phyloP scores from a whole-genome alignment of 2,888 invertebrate species.

The Euspilapteryx auroguttella region DNA sequence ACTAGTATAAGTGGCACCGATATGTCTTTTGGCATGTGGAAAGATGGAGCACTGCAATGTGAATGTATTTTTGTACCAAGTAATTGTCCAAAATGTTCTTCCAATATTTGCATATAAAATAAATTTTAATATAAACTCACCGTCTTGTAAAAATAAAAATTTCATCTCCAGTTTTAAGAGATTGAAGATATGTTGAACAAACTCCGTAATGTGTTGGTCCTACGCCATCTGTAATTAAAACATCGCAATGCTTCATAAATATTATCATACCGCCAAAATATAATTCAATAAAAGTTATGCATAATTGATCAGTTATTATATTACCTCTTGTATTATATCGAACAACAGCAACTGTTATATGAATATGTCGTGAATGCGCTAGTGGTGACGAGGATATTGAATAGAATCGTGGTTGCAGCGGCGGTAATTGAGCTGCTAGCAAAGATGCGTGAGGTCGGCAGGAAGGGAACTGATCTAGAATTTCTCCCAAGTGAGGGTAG shows the following conservation, averaged over 20 bases:
- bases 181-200: slow-evolving; percentile 87
- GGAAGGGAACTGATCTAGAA: slow-evolving; percentile 84
- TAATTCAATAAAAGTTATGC: no score
- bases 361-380: slow-evolving; percentile 74
- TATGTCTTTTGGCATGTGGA: slow-evolving; percentile 79
- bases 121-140: no score
- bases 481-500: slow-evolving; percentile 84
- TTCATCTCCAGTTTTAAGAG: slow-evolving; percentile 66
- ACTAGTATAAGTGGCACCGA: slow-evolving; percentile 81
- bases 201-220: slow-evolving; percentile 88
- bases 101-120: no score
- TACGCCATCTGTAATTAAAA: slow-evolving; percentile 62
- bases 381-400: slow-evolving; percentile 89
- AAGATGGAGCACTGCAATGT: slow-evolving; percentile 75
- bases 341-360: slow-evolving; percentile 90
- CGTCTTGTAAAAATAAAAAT: slow-evolving; percentile 77
- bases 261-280: background rate
- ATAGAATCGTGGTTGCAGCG: slow-evolving; percentile 90
- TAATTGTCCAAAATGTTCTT: no score
- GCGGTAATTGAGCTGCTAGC: slow-evolving; percentile 77
- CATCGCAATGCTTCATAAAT: background rate
- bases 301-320: no score
- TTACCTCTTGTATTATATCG: slow-evolving; percentile 82
- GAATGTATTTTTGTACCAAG: no score
- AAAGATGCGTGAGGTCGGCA: slow-evolving; percentile 80